Evolutionary conservation across 2,113 vertebrate species (phyloP), one percentile per base, ranked within the genome.

Genomic region (Hydropotes inermis): DNA sequence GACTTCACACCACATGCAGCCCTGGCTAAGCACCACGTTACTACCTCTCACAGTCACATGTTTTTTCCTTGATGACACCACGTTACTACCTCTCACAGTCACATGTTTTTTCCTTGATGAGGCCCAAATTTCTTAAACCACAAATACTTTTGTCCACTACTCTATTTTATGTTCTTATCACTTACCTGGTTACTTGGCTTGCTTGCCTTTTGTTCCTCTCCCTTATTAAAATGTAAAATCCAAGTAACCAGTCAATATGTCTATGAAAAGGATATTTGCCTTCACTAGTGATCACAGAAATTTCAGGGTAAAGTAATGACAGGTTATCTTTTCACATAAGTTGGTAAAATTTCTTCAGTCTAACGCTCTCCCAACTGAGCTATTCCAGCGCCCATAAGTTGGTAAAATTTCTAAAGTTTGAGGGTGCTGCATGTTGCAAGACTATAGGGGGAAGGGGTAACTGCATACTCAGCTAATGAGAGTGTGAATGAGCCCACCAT

Each of bases 321-420:
- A 16, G 82, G 27, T 55, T 45, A 60, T 36, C 91, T 70, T 87
- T 57, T 55, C 50, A 52, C 8, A 1, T 76, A 90, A 78, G n/a
- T 57, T 61, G 50, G 17, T n/a, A n/a, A n/a, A n/a, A n/a, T 39
- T 39, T 99, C 99, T 99, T 99, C 99, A 99, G 99, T 99, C 99
- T 99, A 99, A 99, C 98, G 98, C 99, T 99, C 99, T 99, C 99
- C 99, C 99, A 99, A 99, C 99, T 99, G 99, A 99, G 99, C 99
- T 99, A 99, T 99, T 99, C 99, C 99, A 98, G 99, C 99, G 0
- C 1, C 0, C 8, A 1, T 76, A 90, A 78, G n/a, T 57, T 61
- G 50, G 17, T 85, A 50, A 60, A 27, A 27, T 36, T 88, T 91
- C 91, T 11, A 19, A 74, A 84, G 43, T 74, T 45, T 84, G 60